Evolutionary conservation across 2,113 vertebrate species (phyloP).

Genomic region (Serilophus lunatus): DNA sequence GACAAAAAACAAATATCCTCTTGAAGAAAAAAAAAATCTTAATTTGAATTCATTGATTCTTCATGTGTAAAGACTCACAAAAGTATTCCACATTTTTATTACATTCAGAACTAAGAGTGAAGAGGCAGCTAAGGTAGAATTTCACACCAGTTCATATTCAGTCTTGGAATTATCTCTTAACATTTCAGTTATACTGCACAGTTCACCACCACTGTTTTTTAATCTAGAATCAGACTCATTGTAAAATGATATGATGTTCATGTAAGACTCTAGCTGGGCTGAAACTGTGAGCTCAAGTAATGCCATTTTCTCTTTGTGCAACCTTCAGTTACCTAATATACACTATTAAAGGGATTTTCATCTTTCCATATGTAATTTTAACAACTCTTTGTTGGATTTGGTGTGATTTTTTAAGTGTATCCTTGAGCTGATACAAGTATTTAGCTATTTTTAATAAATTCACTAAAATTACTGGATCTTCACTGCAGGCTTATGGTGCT

Average conservation of each 20-base stretch:
- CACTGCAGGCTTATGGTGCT: neutral
- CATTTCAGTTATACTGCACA: neutral
- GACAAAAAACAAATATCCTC: neutral
- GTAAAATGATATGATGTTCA: accelerated
- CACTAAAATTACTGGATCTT: neutral
- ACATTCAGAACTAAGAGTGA: neutral
- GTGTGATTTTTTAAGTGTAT: neutral
- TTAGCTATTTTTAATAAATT: neutral
- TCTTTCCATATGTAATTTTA: neutral
- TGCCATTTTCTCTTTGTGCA: neutral
- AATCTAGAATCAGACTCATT: neutral
- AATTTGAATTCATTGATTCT: neutral
- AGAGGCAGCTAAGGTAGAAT: neutral
- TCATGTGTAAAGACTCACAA: neutral
- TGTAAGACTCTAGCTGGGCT: neutral
- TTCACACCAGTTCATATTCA: neutral
- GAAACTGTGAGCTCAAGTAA: neutral
- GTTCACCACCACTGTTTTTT: neutral
- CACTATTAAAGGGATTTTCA: neutral
- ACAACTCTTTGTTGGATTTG: neutral
- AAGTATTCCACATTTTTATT: neutral
- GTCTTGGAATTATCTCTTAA: neutral
- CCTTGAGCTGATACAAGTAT: neutral
- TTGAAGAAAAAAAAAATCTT: neutral
- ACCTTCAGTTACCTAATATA: neutral